Conservation (phyloP, 2,113 vertebrate genomes). For the Motacilla alba region DNA sequence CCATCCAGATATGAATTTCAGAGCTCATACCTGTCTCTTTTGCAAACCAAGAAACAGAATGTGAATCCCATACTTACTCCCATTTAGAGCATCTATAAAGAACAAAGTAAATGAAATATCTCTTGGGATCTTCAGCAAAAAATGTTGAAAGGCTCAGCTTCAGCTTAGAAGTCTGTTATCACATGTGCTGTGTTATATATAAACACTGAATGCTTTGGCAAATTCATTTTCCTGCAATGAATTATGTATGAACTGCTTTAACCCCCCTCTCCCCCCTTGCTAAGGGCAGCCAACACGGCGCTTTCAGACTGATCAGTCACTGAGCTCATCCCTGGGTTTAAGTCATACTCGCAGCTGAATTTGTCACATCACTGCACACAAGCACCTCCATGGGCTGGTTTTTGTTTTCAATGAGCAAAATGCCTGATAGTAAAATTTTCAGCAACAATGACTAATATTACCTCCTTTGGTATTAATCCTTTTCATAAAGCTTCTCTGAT, state of each 20-base stretch:
- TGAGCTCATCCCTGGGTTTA: not conserved
- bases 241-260: not conserved
- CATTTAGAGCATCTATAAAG: not conserved
- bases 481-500: not conserved
- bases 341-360: not conserved
- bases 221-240: slow-evolving; percentile 5
- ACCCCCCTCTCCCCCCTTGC: not conserved
- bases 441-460: not conserved
- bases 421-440: not conserved
- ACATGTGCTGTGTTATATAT: not conserved
- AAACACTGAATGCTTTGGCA: not conserved
- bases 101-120: not conserved
- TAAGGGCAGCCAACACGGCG: not conserved
- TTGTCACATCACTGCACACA: not conserved
- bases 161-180: not conserved
- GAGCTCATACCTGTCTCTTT: not conserved
- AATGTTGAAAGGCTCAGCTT: not conserved
- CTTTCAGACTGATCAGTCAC: not conserved
- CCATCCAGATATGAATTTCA: not conserved
- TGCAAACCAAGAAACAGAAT: not conserved
- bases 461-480: not conserved
- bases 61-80: not conserved
- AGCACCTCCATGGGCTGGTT: not conserved
- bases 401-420: not conserved
- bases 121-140: not conserved